Evolutionary conservation across 2,888 invertebrate genomes (phyloP), one percentile per base, ranked within the genome.

Genomic region (Esperia sulphurella): DNA sequence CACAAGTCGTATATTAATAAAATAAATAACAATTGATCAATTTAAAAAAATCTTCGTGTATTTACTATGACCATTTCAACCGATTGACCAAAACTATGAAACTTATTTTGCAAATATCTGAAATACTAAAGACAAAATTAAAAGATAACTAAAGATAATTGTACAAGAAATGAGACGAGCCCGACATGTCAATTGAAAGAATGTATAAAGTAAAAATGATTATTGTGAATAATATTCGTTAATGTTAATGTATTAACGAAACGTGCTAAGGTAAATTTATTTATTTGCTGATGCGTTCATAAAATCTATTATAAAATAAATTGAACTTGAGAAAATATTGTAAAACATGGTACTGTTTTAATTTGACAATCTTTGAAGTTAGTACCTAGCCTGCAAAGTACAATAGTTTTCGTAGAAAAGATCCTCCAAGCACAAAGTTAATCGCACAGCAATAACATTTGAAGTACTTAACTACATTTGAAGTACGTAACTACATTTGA

Each of bases 171-270:
- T 58, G 80, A 67, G 81, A 87, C 78, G 79, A 72, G 79, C 88
- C 88, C 86, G 80, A 84, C 68, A 83, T 82, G 88, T 88, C 88
- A 88, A 88, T 88, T 87, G 83, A 82, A 77, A 70, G 80, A 80
- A 64, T 86, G 85, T 85, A 84, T 77, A 85, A 78, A 84, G 74
- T 78, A 57, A 75, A 74, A 65, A 65, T 65, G 71, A 65, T 71
- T 77, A 79, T 70, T 77, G 70, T 78, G 71, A 71, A 74, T 77
- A 74, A 63, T 69, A 65, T 71, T 59, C 52, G 63, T 70, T 63
- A 60, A 58, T 58, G 64, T 63, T 58, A 59, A 52, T 61, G 64
- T 58, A 62, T 51, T 61, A 65, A 63, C n/a, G n/a, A n/a, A n/a
- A n/a, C 63, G 55, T 56, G 65, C 65, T 70, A 54, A 54, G 52